Percentiles rank a stretch among this genome's conserved stretches.
Conservation (phyloP, 2,888 invertebrate species). For the Yponomeuta plumbellus region DNA sequence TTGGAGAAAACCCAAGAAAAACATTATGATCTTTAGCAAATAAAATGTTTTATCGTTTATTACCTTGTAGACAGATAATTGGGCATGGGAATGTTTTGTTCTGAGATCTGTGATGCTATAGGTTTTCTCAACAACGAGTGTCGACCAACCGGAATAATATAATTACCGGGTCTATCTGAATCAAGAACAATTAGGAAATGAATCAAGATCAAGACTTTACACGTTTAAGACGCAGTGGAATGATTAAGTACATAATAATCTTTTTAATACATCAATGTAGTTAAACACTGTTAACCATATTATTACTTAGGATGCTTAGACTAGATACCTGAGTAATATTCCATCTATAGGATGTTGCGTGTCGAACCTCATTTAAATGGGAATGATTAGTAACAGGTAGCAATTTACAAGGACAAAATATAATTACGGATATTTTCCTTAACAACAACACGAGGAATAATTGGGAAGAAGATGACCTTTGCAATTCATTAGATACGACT, state of each 20-base stretch:
- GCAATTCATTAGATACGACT: not conserved
- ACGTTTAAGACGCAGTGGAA: not conserved
- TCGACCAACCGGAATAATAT: too few species aligned
- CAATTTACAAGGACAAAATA: constrained; percentile 12
- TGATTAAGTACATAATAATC: not conserved
- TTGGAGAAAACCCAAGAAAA: too few species aligned
- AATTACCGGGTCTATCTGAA: too few species aligned
- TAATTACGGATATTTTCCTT: not conserved
- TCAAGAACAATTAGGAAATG: too few species aligned
- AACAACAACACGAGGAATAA: not conserved
- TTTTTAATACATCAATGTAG: constrained; percentile 1
- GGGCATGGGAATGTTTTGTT: too few species aligned
- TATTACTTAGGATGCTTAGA: not conserved
- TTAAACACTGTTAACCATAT: not conserved
- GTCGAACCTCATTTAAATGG: constrained; percentile 9
- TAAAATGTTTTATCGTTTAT: too few species aligned
- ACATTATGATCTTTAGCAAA: too few species aligned
- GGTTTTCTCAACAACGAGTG: too few species aligned
- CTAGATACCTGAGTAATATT: constrained; percentile 9
- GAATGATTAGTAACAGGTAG: constrained; percentile 7
- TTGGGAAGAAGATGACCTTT: not conserved
- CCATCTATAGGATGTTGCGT: constrained; percentile 9
- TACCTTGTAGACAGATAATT: too few species aligned
- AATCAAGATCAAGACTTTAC: too few species aligned
- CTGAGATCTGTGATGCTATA: too few species aligned